Evolutionary conservation across 2,888 invertebrate species (phyloP).

Genomic region (Andricus quercusramuli): DNA sequence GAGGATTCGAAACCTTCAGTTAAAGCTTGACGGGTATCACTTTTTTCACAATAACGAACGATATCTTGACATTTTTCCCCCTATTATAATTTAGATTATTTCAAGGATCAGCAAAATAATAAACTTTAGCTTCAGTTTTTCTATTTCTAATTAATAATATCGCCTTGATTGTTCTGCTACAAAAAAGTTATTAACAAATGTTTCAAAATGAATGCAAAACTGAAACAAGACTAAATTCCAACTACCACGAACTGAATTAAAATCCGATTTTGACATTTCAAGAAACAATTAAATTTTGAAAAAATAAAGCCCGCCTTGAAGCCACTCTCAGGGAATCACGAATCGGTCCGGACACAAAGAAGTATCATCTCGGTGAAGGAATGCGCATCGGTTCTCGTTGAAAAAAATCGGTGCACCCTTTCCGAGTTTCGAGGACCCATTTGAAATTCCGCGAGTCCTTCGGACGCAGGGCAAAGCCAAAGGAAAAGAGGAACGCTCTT

Average conservation of each 20-base stretch:
- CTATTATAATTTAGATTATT: not conserved
- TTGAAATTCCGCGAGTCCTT: constrained; percentile 42
- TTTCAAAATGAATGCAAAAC: not conserved
- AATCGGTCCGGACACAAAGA: constrained; percentile 19
- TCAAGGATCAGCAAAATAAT: not conserved
- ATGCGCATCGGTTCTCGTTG: constrained; percentile 40
- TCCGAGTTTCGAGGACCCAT: constrained; percentile 41
- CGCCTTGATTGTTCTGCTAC: not conserved
- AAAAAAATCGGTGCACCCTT: constrained; percentile 41
- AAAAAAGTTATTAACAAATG: not conserved
- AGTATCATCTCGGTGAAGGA: constrained; percentile 34
- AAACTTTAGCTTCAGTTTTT: not conserved
- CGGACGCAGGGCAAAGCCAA: constrained; percentile 19
- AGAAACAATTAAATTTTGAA: constrained; percentile 6
- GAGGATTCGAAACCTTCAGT: not conserved
- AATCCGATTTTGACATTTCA: not conserved
- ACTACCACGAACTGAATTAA: not conserved
- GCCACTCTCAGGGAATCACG: constrained; percentile 1
- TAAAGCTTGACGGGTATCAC: not conserved
- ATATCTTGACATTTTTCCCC: not conserved
- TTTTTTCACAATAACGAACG: not conserved
- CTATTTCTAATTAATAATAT: not conserved
- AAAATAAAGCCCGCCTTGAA: not conserved
- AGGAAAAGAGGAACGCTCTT: constrained; percentile 45
- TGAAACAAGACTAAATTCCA: not conserved